Evolutionary conservation across 1,140 invertebrate species (phyloP).

Genomic region (Hypothenemus hampei): DNA sequence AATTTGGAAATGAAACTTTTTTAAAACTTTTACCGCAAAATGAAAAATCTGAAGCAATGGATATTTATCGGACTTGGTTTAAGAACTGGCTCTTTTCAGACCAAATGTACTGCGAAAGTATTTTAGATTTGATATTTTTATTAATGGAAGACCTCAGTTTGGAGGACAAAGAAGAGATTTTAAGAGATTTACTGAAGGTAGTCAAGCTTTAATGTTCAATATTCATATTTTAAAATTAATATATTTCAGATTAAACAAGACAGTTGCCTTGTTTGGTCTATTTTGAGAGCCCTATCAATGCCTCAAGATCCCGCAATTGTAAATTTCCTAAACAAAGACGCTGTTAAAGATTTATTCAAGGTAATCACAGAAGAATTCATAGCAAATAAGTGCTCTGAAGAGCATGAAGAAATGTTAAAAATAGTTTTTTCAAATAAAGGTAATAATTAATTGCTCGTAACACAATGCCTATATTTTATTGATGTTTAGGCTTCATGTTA

Average conservation of each 20-base stretch:
- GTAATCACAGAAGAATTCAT: too few relatives aligned
- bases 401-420: too few relatives aligned
- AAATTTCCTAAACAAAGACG: too few relatives aligned
- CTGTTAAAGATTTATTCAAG: too few relatives aligned
- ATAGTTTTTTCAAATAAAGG: too few relatives aligned
- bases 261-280: slow-evolving; percentile 40
- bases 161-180: slow-evolving; percentile 48
- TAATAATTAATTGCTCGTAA: too few relatives aligned
- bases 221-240: not conserved
- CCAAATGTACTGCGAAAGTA: slow-evolving; percentile 44
- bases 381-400: too few relatives aligned
- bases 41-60: slow-evolving; percentile 20
- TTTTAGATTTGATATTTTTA: slow-evolving; percentile 57
- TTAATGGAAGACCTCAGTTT: slow-evolving; percentile 50
- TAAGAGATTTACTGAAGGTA: slow-evolving; percentile 51
- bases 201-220: not conserved
- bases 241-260: slow-evolving; percentile 7
- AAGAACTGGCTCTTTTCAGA: slow-evolving; percentile 47
- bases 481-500: slow-evolving; percentile 50
- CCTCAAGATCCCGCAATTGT: slow-evolving; percentile 48
- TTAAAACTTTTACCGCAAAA: too few relatives aligned
- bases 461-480: too few relatives aligned
- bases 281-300: slow-evolving; percentile 48
- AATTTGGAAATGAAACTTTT: too few relatives aligned
- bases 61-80: slow-evolving; percentile 50